phyloP scores from a whole-genome alignment of 2,797 vertebrate genomes.

The Danio choprae region DNA sequence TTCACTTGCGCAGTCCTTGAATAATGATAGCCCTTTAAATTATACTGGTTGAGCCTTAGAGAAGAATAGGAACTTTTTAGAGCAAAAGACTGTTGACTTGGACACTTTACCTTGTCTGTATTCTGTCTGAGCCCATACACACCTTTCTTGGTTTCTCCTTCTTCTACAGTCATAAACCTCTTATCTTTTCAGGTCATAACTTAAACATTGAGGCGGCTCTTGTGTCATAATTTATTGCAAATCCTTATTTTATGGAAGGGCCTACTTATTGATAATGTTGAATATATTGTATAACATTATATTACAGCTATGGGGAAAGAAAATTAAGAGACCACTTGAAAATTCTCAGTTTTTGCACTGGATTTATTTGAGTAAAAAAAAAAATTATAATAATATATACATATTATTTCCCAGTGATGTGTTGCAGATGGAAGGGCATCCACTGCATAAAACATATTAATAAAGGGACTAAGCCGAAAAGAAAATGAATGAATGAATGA shows the following conservation, averaged over 20 bases:
- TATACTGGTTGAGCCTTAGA: background rate
- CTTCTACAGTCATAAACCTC: constrained; percentile 41
- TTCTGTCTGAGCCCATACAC: constrained; percentile 23
- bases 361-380: too few relatives aligned
- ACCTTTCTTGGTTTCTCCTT: constrained; percentile 1
- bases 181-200: constrained; percentile 17
- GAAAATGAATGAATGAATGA: too few relatives aligned
- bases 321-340: too few relatives aligned
- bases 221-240: constrained; percentile 23
- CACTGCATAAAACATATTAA: too few relatives aligned
- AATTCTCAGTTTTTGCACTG: too few relatives aligned
- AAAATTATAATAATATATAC: too few relatives aligned
- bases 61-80: background rate
- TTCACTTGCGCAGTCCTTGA: constrained; percentile 1
- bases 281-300: background rate
- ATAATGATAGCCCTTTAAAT: background rate
- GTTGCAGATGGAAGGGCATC: too few relatives aligned
- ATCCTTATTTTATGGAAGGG: background rate
- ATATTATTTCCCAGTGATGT: too few relatives aligned
- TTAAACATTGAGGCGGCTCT: background rate
- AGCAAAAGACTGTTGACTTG: background rate
- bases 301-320: background rate
- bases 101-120: background rate
- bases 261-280: background rate
- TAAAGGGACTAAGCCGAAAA: too few relatives aligned